A percentile compares a stretch with the other conserved stretches of the same genome.
Conservation (phyloP, 2,888 invertebrate species). For the Melanotus villosus region DNA sequence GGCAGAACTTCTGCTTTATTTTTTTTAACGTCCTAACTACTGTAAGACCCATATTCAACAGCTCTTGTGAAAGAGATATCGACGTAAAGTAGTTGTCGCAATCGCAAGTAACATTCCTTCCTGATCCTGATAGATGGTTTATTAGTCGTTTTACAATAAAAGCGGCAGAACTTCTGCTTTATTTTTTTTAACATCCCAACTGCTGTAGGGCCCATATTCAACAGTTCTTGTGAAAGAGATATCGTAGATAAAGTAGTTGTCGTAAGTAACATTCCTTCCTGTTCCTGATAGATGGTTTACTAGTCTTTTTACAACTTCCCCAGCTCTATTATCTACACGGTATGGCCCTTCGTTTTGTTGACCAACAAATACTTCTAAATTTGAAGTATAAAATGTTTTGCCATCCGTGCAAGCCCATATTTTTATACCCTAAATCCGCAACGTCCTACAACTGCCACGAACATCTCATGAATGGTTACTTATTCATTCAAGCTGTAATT, state of each 20-base stretch:
- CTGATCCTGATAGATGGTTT: too few species aligned
- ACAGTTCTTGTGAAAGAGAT: slow-evolving; percentile 11
- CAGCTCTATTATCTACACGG: not conserved
- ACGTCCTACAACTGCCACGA: not conserved
- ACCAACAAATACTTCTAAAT: slow-evolving; percentile 14
- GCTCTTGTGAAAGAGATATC: slow-evolving; percentile 7
- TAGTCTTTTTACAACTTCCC: not conserved
- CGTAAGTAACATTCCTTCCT: slow-evolving; percentile 11
- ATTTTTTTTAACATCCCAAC: slow-evolving; percentile 17
- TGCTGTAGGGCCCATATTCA: slow-evolving; percentile 9
- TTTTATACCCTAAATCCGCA: not conserved
- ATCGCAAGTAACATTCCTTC: too few species aligned
- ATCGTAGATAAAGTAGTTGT: too few species aligned
- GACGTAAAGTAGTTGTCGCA: too few species aligned
- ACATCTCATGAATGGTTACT: not conserved
- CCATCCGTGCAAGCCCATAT: slow-evolving; percentile 9
- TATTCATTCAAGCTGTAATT: not conserved
- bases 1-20: slow-evolving; percentile 3
- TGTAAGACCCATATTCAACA: slow-evolving; percentile 17
- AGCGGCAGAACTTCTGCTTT: slow-evolving; percentile 2
- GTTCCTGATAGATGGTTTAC: not conserved
- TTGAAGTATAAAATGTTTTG: slow-evolving; percentile 12
- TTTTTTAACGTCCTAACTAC: slow-evolving; percentile 16
- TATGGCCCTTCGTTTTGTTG: slow-evolving; percentile 2
- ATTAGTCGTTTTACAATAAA: slow-evolving; percentile 7